Percentiles rank a stretch among this genome's conserved stretches.
Conservation (phyloP, 2,113 vertebrate genomes). For the Erpornis zantholeuca region DNA sequence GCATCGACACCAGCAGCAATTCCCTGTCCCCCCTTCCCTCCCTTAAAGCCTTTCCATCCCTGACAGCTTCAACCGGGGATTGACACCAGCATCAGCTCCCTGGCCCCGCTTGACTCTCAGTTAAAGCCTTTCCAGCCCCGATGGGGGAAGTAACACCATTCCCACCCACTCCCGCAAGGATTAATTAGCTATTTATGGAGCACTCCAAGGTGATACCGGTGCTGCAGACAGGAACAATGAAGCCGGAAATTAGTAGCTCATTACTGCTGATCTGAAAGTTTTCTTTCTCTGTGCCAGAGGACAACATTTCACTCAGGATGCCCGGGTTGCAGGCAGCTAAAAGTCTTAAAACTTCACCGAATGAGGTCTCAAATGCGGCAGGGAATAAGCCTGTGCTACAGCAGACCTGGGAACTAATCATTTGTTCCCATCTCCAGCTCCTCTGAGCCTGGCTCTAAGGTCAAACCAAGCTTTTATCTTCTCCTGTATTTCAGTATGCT, state of each 20-base stretch:
- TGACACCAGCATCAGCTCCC: not conserved
- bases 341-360: not conserved
- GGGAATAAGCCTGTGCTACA: not conserved
- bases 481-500: not conserved
- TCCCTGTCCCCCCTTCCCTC: not conserved
- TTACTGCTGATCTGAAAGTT: not conserved
- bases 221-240: not conserved
- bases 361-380: not conserved
- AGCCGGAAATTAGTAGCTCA: not conserved
- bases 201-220: not conserved
- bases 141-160: not conserved
- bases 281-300: not conserved
- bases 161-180: not conserved
- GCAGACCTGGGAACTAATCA: not conserved
- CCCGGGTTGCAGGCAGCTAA: not conserved
- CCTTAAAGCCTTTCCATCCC: not conserved
- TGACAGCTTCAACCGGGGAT: not conserved
- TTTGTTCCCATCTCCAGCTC: not conserved
- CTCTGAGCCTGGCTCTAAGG: conserved; percentile 17
- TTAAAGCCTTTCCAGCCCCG: not conserved
- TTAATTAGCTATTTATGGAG: not conserved
- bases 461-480: conserved; percentile 41
- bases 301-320: not conserved
- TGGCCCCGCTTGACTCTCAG: fast-evolving
- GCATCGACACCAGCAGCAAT: not conserved